Percentiles rank a stretch among this genome's conserved stretches.
phyloP scores from a whole-genome alignment of 2,797 vertebrate species.

The Leontocebus nigricollis region DNA sequence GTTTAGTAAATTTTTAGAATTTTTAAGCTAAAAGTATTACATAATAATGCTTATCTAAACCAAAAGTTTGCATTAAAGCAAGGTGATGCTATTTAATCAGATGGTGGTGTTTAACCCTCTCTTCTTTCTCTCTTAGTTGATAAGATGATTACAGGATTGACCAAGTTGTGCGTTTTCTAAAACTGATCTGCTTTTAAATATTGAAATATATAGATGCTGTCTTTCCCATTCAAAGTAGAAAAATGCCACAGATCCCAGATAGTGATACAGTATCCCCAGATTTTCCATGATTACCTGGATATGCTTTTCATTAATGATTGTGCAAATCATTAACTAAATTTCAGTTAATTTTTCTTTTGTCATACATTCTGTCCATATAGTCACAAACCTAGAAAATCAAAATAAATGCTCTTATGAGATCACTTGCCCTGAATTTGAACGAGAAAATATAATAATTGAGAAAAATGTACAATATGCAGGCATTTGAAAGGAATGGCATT shows the following conservation, averaged over 20 bases:
- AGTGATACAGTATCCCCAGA: not conserved
- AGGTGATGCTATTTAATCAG: not conserved
- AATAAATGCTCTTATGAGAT: not conserved
- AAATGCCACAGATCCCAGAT: not conserved
- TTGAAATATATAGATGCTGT: not conserved
- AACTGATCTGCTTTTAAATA: not conserved
- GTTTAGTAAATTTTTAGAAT: not conserved
- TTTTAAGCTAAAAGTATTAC: not conserved
- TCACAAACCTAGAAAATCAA: not conserved
- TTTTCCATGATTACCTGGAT: not conserved
- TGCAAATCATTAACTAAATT: not conserved
- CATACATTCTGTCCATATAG: not conserved
- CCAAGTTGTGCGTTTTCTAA: not conserved
- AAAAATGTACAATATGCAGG: not conserved
- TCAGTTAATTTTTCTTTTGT: not conserved
- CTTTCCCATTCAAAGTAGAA: not conserved
- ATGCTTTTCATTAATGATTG: not conserved
- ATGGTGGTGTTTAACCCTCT: not conserved
- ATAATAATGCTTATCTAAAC: not conserved
- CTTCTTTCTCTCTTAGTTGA: not conserved
- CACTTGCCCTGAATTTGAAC: not conserved
- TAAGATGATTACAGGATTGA: not conserved
- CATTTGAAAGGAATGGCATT: not conserved
- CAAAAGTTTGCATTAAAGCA: not conserved
- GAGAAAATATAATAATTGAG: not conserved